Evolutionary conservation across 1,140 invertebrate species (phyloP).

Genomic region (Gonioctena quinquepunctata): DNA sequence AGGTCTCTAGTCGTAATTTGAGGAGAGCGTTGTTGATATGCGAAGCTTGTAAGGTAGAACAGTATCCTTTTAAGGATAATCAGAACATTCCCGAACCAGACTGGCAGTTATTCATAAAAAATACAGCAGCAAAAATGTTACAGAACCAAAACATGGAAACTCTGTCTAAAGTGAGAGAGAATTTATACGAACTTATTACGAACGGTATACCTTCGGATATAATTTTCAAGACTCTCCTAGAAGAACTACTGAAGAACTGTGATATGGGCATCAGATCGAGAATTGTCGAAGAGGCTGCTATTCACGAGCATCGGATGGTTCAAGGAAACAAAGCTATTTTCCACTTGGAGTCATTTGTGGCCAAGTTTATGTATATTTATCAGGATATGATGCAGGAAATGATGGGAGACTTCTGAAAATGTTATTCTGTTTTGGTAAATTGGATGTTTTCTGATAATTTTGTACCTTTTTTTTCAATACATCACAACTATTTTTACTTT

Average conservation of each 20-base stretch:
- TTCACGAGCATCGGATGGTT: conserved; percentile 88
- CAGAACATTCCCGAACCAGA: conserved; percentile 87
- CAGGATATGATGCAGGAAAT: conserved; percentile 23
- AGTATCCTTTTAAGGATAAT: conserved; percentile 84
- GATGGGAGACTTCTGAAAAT: conserved; percentile 9
- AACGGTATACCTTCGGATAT: conserved; percentile 93
- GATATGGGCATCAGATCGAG: conserved; percentile 87
- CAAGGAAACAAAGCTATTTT: conserved; percentile 93
- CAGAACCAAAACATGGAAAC: conserved; percentile 85
- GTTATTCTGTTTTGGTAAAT: background rate
- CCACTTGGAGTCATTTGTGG: conserved; percentile 96
- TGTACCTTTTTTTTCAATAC: background rate
- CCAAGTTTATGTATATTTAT: conserved; percentile 94
- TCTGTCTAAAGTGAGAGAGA: conserved; percentile 80
- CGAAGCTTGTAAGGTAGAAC: conserved; percentile 91
- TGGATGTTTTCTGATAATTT: too few relatives aligned
- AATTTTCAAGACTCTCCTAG: conserved; percentile 88
- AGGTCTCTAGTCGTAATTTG: conserved; percentile 87
- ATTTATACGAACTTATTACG: conserved; percentile 91
- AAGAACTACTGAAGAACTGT: conserved; percentile 86
- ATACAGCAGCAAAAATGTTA: conserved; percentile 87
- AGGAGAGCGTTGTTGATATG: conserved; percentile 90
- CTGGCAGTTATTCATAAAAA: conserved; percentile 88
- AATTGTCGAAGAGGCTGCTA: conserved; percentile 81
- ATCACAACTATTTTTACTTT: too few relatives aligned